A percentile compares a stretch with the other conserved stretches of the same genome.
phyloP scores from a whole-genome alignment of 2,113 vertebrate species.

The Pelodiscus sinensis region DNA sequence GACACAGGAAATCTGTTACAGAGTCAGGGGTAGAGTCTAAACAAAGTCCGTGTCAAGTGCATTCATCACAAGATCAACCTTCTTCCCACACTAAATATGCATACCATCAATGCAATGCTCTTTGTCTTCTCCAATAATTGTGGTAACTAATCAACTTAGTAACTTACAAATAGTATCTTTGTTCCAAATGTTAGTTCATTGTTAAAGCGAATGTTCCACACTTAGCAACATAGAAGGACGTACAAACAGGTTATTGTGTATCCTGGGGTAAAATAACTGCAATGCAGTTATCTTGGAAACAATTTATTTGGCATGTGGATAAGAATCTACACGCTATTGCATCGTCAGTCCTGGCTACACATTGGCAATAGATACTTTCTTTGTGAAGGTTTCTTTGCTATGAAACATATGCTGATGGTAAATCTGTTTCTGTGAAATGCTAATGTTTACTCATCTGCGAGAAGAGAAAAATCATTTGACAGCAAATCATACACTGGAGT shows the following conservation, averaged over 20 bases:
- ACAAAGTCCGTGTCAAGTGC: not conserved
- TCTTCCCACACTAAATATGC: not conserved
- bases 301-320: not conserved
- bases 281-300: not conserved
- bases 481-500: not conserved
- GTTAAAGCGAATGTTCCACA: not conserved
- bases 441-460: not conserved
- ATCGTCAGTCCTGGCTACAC: not conserved
- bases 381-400: not conserved
- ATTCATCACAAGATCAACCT: not conserved
- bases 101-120: not conserved
- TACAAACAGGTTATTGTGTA: not conserved
- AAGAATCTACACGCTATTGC: not conserved
- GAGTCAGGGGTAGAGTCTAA: not conserved
- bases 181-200: not conserved
- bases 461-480: not conserved
- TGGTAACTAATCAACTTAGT: not conserved
- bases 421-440: not conserved
- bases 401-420: not conserved
- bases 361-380: no score
- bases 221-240: not conserved
- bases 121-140: not conserved
- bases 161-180: not conserved
- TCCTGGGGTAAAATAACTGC: not conserved
- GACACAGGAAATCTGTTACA: not conserved